Evolutionary conservation across 1,140 invertebrate species (phyloP).

Genomic region (Pachypeltis micranthus): DNA sequence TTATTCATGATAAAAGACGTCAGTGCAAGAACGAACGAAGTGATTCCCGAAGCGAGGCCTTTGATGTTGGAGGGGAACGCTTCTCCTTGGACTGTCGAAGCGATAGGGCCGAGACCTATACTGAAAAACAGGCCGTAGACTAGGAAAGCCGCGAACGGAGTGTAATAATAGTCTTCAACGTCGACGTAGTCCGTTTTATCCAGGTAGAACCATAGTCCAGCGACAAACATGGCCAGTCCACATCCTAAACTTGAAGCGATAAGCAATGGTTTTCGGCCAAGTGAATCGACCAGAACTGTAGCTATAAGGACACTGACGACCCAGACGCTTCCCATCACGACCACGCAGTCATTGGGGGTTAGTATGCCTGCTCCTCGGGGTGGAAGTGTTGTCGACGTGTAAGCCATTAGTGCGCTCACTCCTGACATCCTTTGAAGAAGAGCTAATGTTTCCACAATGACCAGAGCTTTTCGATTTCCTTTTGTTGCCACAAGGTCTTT

Average conservation of each 20-base stretch:
- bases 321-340: conserved; percentile 53
- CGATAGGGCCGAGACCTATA: conserved; percentile 56
- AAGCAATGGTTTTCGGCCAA: conserved; percentile 54
- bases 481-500: conserved; percentile 41
- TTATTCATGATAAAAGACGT: conserved; percentile 62
- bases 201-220: conserved; percentile 46
- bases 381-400: conserved; percentile 59
- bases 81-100: conserved; percentile 58
- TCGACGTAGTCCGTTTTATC: conserved; percentile 40
- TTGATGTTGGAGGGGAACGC: conserved; percentile 58
- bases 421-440: conserved; percentile 64
- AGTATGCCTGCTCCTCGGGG: conserved; percentile 37
- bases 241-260: conserved; percentile 45
- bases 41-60: conserved; percentile 53
- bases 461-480: conserved; percentile 49
- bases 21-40: conserved; percentile 54
- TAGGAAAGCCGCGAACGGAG: conserved; percentile 53
- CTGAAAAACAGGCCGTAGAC: conserved; percentile 56
- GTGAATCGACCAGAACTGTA: conserved; percentile 53
- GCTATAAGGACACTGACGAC: conserved; percentile 49
- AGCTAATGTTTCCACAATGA: conserved; percentile 50
- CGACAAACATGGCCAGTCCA: conserved; percentile 34
- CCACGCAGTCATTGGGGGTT: conserved; percentile 41
- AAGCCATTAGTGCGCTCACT: conserved; percentile 60
- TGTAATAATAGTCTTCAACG: conserved; percentile 38